phyloP scores from a whole-genome alignment of 2,113 vertebrate species.

The Tursiops truncatus region DNA sequence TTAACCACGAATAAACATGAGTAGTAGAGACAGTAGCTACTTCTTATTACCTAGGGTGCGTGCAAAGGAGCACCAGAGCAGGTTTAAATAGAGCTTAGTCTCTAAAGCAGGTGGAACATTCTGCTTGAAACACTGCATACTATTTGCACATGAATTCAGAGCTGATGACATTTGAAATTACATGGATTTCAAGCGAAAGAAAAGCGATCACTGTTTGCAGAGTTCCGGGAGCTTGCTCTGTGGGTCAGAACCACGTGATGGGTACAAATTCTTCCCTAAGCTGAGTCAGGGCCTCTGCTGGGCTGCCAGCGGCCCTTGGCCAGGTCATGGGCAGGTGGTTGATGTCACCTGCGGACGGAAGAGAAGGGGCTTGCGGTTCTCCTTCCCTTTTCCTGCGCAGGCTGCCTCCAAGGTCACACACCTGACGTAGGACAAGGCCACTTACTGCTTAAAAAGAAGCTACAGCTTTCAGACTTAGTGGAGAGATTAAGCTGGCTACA shows the following conservation, averaged over 20 bases:
- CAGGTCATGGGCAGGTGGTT: neutral
- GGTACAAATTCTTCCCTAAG: too few relatives aligned
- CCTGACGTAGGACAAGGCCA: fast-evolving
- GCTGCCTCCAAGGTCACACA: neutral
- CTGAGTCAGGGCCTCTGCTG: neutral
- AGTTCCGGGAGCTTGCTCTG: neutral
- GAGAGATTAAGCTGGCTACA: fast-evolving
- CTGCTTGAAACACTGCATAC: too few relatives aligned
- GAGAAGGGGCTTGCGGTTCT: fast-evolving
- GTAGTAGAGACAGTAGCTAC: neutral
- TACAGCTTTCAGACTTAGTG: neutral
- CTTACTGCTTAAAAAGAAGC: neutral
- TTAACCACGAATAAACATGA: neutral
- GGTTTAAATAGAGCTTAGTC: neutral
- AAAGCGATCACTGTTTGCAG: neutral
- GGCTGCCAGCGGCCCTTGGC: neutral
- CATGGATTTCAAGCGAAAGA: neutral
- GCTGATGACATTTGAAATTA: neutral
- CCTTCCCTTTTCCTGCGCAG: neutral
- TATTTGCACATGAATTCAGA: neutral
- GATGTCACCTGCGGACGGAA: fast-evolving
- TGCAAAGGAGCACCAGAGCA: fast-evolving
- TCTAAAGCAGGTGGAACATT: too few relatives aligned
- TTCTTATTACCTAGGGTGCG: too few relatives aligned
- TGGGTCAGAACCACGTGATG: fast-evolving